Percentiles rank a stretch among this genome's conserved stretches.
phyloP scores from a whole-genome alignment of 1,140 invertebrate species.

The Bombus affinis region DNA sequence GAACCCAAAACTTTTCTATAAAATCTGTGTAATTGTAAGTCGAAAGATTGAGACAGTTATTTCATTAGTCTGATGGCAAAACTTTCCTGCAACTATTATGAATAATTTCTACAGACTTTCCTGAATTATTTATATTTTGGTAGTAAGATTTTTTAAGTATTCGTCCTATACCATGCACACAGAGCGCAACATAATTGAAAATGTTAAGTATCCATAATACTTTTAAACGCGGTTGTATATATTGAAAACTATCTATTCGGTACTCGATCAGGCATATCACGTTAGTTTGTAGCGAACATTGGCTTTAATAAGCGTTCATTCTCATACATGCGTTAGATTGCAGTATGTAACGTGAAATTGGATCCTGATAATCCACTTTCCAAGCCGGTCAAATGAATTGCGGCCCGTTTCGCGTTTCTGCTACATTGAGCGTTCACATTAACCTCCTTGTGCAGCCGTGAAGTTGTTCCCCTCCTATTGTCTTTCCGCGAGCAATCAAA shows the following conservation, averaged over 20 bases:
- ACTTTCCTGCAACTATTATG: no score
- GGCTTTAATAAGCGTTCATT: conserved; percentile 36
- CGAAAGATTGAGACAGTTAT: no score
- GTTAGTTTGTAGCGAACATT: conserved; percentile 13
- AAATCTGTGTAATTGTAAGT: no score
- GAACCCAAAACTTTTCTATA: no score
- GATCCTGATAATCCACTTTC: conserved; percentile 47
- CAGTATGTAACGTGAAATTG: conserved; percentile 44
- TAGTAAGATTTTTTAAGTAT: no score
- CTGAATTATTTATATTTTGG: no score
- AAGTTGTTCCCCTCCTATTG: not conserved
- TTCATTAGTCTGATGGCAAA: no score
- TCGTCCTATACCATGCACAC: no score
- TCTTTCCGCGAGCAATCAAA: not conserved
- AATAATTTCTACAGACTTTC: no score
- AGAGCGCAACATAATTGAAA: not conserved
- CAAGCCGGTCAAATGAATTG: conserved; percentile 33
- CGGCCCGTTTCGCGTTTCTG: conserved; percentile 16
- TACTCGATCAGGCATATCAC: conserved; percentile 7
- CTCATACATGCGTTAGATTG: conserved; percentile 29
- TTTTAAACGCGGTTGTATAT: not conserved
- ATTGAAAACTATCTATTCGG: not conserved
- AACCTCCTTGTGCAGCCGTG: not conserved
- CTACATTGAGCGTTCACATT: conserved; percentile 10
- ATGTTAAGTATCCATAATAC: not conserved